Evolutionary conservation across 2,888 invertebrate species (phyloP), one percentile per base, ranked within the genome.

Genomic region (Macrosiphum euphorbiae): DNA sequence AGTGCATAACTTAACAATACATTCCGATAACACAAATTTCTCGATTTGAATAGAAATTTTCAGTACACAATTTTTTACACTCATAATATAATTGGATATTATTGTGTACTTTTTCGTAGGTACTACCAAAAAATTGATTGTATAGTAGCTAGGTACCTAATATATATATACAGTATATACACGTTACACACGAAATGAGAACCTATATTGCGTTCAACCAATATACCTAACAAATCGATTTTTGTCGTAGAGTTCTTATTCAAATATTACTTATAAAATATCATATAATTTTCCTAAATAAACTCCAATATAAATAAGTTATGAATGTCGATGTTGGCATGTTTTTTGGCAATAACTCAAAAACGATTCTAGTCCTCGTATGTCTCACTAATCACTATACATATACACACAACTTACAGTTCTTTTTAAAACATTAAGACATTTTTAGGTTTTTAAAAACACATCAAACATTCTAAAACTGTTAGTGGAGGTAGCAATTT

Each of bases 241-340:
- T 78, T 78, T 35, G 20, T 20, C 35, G 3, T 24, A 20, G 2
- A 20, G 2, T 35, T 35, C 20, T 35, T 78, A 35, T 35, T 35
- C 20, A 35, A 35, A 78, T 78, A 35, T 78, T 8, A 35, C 20
- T 8, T 20, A 35, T 20, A 78, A 35, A 78, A 58, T 58, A 8
- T n/a, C n/a, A n/a, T 35, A 78, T 35, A 78, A 78, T 35, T 20
- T 78, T 78, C 20, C 35, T 35, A 78, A 35, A 78, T 78, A 8
- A 78, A 35, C 20, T 78, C 1, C 35, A 78, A 78, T 35, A 78
- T 67, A 78, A 78, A 78, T 58, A 78, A 78, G 78, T 78, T 78
- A 78, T 35, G 35, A 35, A 35, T 78, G 35, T 78, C 35, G 20
- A 78, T 78, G n/a, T 88, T 88, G 87, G 52, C 87, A 87, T 87